phyloP scores from a whole-genome alignment of 2,888 invertebrate genomes.

The Perdita meconis region DNA sequence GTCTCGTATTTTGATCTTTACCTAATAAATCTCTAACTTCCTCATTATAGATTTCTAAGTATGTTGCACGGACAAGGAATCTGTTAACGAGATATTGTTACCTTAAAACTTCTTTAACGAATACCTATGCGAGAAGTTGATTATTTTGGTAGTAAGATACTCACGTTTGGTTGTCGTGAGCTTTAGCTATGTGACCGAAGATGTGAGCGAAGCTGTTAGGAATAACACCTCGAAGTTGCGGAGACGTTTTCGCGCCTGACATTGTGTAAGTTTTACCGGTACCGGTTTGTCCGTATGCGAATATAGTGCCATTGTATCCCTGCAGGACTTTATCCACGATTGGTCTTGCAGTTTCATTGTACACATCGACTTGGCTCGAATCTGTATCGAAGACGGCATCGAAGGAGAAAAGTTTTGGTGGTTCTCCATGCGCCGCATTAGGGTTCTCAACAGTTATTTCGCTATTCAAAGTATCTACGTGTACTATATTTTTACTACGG shows the following conservation, averaged over 20 bases:
- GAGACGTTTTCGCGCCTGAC: constrained; percentile 95
- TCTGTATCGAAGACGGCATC: constrained; percentile 96
- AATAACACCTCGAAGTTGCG: constrained; percentile 97
- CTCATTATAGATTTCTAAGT: constrained; percentile 99
- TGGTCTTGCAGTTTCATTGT: constrained; percentile 97
- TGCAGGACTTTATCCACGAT: constrained; percentile 98
- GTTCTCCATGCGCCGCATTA: constrained; percentile 89
- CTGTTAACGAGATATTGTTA: constrained; percentile 83
- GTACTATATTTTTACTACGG: constrained; percentile 90
- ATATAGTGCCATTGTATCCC: constrained; percentile 98
- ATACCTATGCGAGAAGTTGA: background rate
- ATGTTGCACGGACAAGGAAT: constrained; percentile 98
- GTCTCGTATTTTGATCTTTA: constrained; percentile 92
- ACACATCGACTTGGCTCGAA: constrained; percentile 96
- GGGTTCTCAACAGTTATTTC: constrained; percentile 92
- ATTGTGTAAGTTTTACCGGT: constrained; percentile 99
- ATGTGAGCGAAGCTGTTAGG: constrained; percentile 99
- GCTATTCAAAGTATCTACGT: constrained; percentile 91
- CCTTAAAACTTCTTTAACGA: background rate
- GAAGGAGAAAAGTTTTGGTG: constrained; percentile 96
- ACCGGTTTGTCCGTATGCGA: constrained; percentile 96
- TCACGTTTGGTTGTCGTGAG: constrained; percentile 95
- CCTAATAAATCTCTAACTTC: constrained; percentile 97
- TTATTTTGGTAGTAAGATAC: constrained; percentile 65
- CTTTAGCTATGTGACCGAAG: constrained; percentile 98